Evolutionary conservation across 2,113 vertebrate genomes (phyloP).

Genomic region (Tachysurus vachellii): DNA sequence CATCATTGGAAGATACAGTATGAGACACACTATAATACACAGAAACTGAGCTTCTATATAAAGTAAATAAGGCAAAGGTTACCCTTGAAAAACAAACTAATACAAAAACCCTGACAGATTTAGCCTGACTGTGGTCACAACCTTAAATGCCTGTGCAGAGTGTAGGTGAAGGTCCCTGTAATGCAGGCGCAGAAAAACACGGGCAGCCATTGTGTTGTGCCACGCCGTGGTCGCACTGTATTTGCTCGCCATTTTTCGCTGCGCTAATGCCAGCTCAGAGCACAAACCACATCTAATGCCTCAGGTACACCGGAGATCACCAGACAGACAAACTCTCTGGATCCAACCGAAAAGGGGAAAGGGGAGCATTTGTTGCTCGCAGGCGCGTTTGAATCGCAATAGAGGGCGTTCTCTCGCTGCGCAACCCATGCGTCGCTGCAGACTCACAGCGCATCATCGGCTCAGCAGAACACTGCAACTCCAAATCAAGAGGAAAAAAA

Average conservation of each 20-base stretch:
- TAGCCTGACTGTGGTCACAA: constrained; percentile 69
- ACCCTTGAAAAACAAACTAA: background rate
- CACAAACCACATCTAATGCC: constrained; percentile 67
- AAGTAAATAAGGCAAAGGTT: background rate
- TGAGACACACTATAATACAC: background rate
- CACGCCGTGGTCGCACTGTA: constrained; percentile 49
- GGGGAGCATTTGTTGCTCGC: constrained; percentile 62
- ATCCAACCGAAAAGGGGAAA: constrained; percentile 56
- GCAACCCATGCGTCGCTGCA: constrained; percentile 99
- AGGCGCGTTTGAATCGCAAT: constrained; percentile 72
- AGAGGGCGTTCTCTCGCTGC: constrained; percentile 82
- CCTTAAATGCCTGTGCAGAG: constrained; percentile 88
- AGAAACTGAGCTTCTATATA: background rate
- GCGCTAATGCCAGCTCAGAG: constrained; percentile 58
- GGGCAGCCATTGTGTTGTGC: constrained; percentile 54
- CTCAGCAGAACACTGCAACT: constrained; percentile 98
- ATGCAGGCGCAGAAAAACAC: constrained; percentile 92
- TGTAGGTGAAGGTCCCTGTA: constrained; percentile 96
- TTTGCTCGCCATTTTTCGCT: constrained; percentile 57
- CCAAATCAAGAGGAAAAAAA: constrained; percentile 96
- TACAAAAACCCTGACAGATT: background rate
- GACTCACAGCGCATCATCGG: constrained; percentile 98
- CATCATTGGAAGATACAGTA: background rate
- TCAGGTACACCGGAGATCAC: constrained; percentile 58
- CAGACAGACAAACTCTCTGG: constrained; percentile 69